phyloP scores from a whole-genome alignment of 2,113 vertebrate genomes.

The human region GRCh38 chr3:45923001-45923500 shows the following conservation, averaged over 20 bases:
- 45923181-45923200: background rate
- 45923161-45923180: too few species aligned
- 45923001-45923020: background rate
- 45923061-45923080: background rate
- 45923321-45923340: background rate
- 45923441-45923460: accelerated
- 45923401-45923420: background rate
- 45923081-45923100: too few species aligned
- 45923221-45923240: background rate
- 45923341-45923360: accelerated
- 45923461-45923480: background rate
- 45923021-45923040: background rate
- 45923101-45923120: background rate
- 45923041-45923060: background rate
- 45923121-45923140: background rate
- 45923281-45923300: background rate
- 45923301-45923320: too few species aligned
- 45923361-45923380: background rate
- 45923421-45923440: background rate
- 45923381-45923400: background rate
- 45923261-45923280: background rate
- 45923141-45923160: accelerated
- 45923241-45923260: too few species aligned
- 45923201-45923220: background rate
- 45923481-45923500: background rate